A percentile compares a stretch with the other conserved stretches of the same genome.
phyloP scores from a whole-genome alignment of 2,888 invertebrate species.

The Drosophila niveifrons region DNA sequence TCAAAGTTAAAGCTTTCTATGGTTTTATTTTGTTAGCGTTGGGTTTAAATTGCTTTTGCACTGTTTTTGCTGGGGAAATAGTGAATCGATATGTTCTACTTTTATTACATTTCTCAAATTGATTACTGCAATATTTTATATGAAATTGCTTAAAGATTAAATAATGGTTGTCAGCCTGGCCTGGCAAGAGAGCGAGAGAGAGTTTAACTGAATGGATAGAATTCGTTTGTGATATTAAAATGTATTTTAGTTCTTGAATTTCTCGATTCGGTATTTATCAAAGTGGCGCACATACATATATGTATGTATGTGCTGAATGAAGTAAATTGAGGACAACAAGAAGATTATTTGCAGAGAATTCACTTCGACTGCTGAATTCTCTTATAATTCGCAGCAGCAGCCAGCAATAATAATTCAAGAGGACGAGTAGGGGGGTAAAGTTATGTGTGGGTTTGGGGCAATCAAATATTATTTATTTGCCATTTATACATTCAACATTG shows the following conservation, averaged over 20 bases:
- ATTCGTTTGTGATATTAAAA: neutral
- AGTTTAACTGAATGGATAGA: neutral
- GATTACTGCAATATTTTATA: constrained; percentile 17
- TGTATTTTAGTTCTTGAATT: neutral
- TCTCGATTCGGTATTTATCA: neutral
- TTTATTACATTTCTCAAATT: constrained; percentile 34
- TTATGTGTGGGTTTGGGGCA: constrained; percentile 50
- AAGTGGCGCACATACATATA: neutral
- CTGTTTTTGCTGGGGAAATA: constrained; percentile 26
- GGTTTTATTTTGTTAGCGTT: constrained; percentile 20
- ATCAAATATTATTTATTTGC: constrained; percentile 78
- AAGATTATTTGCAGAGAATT: constrained; percentile 7
- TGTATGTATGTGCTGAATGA: neutral
- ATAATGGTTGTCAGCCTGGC: neutral
- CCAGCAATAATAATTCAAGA: constrained; percentile 58
- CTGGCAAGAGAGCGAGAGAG: neutral
- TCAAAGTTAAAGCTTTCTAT: constrained; percentile 30
- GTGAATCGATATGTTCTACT: constrained; percentile 13
- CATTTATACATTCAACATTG: constrained; percentile 74
- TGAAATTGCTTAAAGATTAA: constrained; percentile 4
- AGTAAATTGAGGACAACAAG: neutral
- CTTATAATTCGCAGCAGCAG: constrained; percentile 58
- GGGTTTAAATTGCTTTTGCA: constrained; percentile 45
- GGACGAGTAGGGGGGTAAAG: constrained; percentile 19
- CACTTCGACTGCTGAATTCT: neutral